Evolutionary conservation across 2,113 vertebrate species (phyloP).

Genomic region (Picathartes gymnocephalus): DNA sequence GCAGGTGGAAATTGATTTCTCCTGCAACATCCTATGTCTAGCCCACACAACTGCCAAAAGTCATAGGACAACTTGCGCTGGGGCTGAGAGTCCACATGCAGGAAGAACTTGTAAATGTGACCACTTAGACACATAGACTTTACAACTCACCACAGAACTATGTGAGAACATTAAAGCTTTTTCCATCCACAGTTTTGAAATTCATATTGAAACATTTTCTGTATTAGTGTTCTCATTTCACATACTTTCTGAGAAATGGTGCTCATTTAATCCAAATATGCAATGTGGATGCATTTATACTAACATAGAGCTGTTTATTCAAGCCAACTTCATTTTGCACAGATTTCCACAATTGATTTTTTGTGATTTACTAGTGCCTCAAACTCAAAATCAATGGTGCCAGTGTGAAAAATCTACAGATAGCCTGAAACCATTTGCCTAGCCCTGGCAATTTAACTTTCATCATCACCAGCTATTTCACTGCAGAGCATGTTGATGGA

Average conservation of each 20-base stretch:
- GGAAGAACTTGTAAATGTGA: not conserved
- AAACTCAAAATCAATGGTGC: not conserved
- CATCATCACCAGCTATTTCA: not conserved
- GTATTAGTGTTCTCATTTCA: not conserved
- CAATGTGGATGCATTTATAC: not conserved
- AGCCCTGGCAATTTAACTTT: not conserved
- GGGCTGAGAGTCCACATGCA: not conserved
- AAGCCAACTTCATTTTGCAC: not conserved
- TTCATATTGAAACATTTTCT: not conserved
- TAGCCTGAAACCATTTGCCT: not conserved
- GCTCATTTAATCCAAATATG: not conserved
- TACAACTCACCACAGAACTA: not conserved
- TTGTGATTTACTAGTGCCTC: not conserved
- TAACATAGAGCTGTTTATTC: not conserved
- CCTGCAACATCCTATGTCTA: fast-evolving
- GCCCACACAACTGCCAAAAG: not conserved
- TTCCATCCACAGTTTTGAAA: not conserved
- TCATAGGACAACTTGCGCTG: not conserved
- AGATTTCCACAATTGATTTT: slow-evolving; percentile 22
- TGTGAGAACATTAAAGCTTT: not conserved
- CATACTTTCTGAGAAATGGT: not conserved
- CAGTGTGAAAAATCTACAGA: not conserved
- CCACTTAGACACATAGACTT: not conserved
- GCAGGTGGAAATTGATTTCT: not conserved
- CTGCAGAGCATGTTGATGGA: not conserved